Evolutionary conservation across 2,888 invertebrate genomes (phyloP), one percentile per base, ranked within the genome.

Genomic region (Pharmacophagus antenor): DNA sequence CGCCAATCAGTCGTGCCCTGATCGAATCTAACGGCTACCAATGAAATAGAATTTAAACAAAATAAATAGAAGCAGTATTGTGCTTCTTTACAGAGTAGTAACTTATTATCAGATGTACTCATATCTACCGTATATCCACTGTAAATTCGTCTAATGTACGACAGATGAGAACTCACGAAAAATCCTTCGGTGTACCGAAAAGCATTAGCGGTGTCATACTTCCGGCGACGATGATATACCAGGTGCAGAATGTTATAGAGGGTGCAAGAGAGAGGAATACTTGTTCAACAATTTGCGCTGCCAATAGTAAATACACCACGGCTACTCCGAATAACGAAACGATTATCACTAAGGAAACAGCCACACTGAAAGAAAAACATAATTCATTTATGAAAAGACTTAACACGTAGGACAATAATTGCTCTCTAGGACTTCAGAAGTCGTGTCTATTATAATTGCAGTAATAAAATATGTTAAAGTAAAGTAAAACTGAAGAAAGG

Each of bases 141-240:
- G n/a, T n/a, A n/a, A n/a, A n/a, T n/a, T n/a, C n/a, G n/a, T n/a
- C n/a, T n/a, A n/a, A n/a, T n/a, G n/a, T n/a, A n/a, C n/a, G n/a
- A 27, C 10, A 27, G 10, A 4, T 27, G 6, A 7, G 53, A 57
- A 80, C 90, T 91, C 78, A 94, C 95, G 93, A 92, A 75, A 95
- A 94, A 74, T 95, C 94, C 73, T 93, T 94, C 0, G 95, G 94
- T 0, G 94, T 92, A 25, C 94, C 94, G 18, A 94, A 88, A 89
- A 94, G 93, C 76, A 93, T 91, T 1, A 93, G 79, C 0, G 94
- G 94, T 10, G 92, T 91, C 69, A 95, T 85, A 0, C 89, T 76
- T 0, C 84, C 85, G 0, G 92, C 92, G 17, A 95, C 92, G 22
- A 94, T 83, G 42, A 94, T 74, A 72, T 93, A 92, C 93, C 94